Percentiles rank a stretch among this genome's conserved stretches.
Conservation (phyloP, 1,140 invertebrate species). For the Drosophila tani region DNA sequence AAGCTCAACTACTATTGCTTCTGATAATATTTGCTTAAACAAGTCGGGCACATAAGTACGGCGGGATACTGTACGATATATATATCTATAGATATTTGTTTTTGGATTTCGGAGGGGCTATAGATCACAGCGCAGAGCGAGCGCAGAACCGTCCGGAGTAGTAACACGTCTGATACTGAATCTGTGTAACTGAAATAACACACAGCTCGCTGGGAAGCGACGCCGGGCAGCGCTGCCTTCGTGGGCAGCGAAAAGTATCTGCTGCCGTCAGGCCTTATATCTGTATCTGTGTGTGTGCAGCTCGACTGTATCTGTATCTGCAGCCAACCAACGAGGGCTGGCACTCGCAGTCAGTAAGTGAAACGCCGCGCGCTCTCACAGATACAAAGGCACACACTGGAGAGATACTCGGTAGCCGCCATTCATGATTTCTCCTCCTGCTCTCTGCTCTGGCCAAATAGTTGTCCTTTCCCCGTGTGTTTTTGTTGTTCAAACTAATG, state of each 20-base stretch:
- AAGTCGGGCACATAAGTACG: slow-evolving; percentile 51
- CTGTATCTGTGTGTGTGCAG: slow-evolving; percentile 23
- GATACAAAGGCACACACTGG: slow-evolving; percentile 13
- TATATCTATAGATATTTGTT: slow-evolving; percentile 12
- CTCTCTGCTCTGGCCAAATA: slow-evolving; percentile 56
- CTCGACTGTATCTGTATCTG: slow-evolving; percentile 19
- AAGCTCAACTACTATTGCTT: slow-evolving; percentile 15
- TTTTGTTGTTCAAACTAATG: slow-evolving; percentile 83
- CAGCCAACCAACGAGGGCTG: slow-evolving; percentile 71
- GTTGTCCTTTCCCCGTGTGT: slow-evolving; percentile 58
- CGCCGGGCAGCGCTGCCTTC: slow-evolving; percentile 29
- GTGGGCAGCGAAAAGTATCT: slow-evolving; percentile 38
- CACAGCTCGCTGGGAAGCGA: slow-evolving; percentile 65
- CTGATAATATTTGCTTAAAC: slow-evolving; percentile 78
- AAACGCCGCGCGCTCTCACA: slow-evolving; percentile 42
- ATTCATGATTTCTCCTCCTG: slow-evolving; percentile 72
- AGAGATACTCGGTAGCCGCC: slow-evolving; percentile 45
- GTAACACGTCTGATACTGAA: slow-evolving; percentile 85
- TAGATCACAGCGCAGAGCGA: slow-evolving; percentile 54
- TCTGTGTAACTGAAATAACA: slow-evolving; percentile 85
- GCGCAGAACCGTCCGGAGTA: slow-evolving; percentile 80
- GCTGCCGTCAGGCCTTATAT: slow-evolving; percentile 3
- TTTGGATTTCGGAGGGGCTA: slow-evolving; percentile 34
- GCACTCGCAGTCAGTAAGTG: slow-evolving; percentile 80
- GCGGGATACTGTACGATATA: slow-evolving; percentile 1